These are phyloP conservation scores for Damaliscus lunatus DNA, from an alignment of 2,113 vertebrate species.

Conservation along the genomic window DNA sequence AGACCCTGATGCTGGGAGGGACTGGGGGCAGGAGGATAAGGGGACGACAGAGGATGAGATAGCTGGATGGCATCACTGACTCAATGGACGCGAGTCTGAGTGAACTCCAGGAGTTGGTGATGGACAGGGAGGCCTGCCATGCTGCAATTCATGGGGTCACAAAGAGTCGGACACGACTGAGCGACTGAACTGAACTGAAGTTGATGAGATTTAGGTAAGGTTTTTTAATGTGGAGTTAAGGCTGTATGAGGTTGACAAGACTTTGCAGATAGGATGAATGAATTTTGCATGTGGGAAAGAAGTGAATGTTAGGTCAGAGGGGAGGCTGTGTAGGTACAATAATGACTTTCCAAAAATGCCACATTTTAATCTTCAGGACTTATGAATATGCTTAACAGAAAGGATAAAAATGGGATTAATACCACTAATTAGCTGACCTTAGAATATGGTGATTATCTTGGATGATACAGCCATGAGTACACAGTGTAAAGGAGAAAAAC, in stretches of 20 bases:
- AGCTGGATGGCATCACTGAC: too few species aligned
- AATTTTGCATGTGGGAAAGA: neutral
- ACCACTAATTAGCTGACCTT: neutral
- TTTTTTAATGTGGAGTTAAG: neutral
- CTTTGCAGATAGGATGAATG: neutral
- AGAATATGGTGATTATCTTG: neutral
- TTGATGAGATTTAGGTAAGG: neutral
- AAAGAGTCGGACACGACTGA: too few species aligned
- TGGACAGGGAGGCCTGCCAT: too few species aligned
- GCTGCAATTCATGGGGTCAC: too few species aligned
- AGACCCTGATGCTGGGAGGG: too few species aligned
- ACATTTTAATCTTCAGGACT: neutral
- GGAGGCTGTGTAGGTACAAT: neutral
- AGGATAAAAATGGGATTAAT: neutral
- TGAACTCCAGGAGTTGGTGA: too few species aligned
- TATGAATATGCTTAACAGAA: neutral
- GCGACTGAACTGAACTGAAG: neutral
- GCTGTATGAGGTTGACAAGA: neutral
- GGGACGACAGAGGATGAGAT: too few species aligned
- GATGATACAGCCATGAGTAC: neutral
- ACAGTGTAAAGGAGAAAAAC: neutral
- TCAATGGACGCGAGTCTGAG: too few species aligned
- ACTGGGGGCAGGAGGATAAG: too few species aligned
- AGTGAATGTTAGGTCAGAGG: neutral
- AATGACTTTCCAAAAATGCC: neutral